Percentiles rank a stretch among this genome's conserved stretches.
Evolutionary conservation across 2,113 vertebrate species (phyloP).

Genomic region (Mormoops blainvillei): DNA sequence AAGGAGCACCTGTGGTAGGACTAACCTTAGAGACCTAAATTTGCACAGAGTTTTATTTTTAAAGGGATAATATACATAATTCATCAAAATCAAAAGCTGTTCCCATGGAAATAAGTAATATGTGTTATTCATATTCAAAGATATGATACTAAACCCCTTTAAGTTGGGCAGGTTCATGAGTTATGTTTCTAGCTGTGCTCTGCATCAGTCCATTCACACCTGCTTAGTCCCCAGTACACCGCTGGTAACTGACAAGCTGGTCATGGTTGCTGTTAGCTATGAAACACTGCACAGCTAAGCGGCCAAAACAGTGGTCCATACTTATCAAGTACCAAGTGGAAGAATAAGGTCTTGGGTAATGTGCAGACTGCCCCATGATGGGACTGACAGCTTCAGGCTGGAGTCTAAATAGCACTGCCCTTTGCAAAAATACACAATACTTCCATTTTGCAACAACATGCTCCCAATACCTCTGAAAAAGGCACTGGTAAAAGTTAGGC

Average conservation of each 20-base stretch:
- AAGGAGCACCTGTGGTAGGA: background rate
- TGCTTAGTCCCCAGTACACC: background rate
- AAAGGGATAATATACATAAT: conserved; percentile 27
- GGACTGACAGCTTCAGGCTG: background rate
- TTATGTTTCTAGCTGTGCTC: background rate
- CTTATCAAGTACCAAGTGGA: background rate
- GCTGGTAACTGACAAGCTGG: background rate
- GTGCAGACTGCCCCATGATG: background rate
- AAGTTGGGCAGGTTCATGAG: background rate
- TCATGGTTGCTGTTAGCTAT: background rate
- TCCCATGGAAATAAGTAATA: background rate
- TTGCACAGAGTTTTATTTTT: conserved; percentile 35
- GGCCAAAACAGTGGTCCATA: background rate
- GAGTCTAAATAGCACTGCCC: background rate
- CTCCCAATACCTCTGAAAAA: background rate
- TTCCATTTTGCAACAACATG: background rate
- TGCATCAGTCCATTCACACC: background rate
- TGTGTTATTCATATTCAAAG: background rate
- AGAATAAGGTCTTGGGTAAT: background rate
- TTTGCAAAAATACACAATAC: background rate
- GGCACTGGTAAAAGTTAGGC: background rate
- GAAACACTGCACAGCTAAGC: background rate
- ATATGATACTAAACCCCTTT: background rate
- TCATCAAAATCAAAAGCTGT: conserved; percentile 32
- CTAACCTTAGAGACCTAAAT: background rate